Base-by-base conservation (phyloP, 2,113 vertebrate species). In the Pedionomus torquatus region DNA sequence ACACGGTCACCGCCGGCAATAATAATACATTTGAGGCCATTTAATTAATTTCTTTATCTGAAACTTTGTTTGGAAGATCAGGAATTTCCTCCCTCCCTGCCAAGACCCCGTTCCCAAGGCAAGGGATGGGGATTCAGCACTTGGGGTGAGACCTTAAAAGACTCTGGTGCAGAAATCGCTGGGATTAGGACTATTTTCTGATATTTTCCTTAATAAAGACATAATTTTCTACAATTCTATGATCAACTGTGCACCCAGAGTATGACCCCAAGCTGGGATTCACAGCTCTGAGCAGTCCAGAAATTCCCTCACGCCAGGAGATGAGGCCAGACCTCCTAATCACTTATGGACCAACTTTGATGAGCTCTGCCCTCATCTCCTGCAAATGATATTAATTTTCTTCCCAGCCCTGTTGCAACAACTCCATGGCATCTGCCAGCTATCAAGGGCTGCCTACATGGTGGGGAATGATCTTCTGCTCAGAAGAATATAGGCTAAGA, bases 231-330 rank as follows among this genome's bases (percentile, higher is more conserved):
- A n/a, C n/a, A n/a, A n/a, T n/a, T n/a, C n/a, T n/a, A n/a, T n/a
- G n/a, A n/a, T 3, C 35, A 54, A 10, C 76, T 4, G 4, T 2
- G 0, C 0, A 2, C 10, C 57, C 7, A 6, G 51, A 75, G 52
- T 18, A 30, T 0, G 13, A 51, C 33, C 31, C 33, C 51, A 26
- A 44, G 52, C 17, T 11, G 9, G 44, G 43, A 79, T 66, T 71
- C 18, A 3, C 1, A 10, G 60, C 30, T 46, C 15, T 8, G 70
- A 17, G 14, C 13, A 24, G 10, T 35, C 41, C 72, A 92, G 48
- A 81, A 80, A 57, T 8, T 65, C 15, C 31, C 9, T 11, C 37
- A 11, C 1, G 1, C 21, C 11, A 4, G n/a, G 21, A 70, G 17
- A 24, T 0, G 10, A 69, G 28, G 37, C 46, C 55, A 37, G 46